Conservation (phyloP, 1,140 invertebrate species). For the Eciton burchellii region DNA sequence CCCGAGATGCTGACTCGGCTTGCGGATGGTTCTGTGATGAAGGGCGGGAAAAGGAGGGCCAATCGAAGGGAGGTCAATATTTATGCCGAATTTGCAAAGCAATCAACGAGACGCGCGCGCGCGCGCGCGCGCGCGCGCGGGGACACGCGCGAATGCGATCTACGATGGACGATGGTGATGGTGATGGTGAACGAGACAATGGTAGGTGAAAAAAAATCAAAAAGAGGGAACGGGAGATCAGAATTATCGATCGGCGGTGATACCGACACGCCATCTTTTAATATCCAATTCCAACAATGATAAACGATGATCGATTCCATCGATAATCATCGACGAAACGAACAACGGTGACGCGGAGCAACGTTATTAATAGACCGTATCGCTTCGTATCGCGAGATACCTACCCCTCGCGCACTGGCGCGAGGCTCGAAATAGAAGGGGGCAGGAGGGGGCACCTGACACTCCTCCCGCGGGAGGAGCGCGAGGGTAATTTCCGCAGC, state of each 20-base stretch:
- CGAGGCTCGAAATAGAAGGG: neutral
- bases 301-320: neutral
- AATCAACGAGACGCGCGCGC: neutral
- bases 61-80: neutral
- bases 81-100: neutral
- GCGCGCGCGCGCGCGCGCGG: too few species aligned
- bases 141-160: neutral
- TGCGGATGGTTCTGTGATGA: neutral
- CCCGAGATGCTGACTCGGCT: neutral
- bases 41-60: neutral
- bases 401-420: neutral
- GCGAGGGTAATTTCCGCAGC: conserved; percentile 34
- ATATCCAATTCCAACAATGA: neutral
- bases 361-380: neutral
- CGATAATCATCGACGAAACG: neutral
- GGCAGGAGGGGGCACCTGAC: neutral
- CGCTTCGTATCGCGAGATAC: neutral
- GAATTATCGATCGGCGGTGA: too few species aligned
- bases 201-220: too few species aligned
- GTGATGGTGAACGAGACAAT: too few species aligned
- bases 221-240: too few species aligned
- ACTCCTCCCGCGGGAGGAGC: conserved; percentile 24
- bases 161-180: neutral
- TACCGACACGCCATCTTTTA: neutral
- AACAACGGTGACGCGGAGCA: neutral